A percentile compares a stretch with the other conserved stretches of the same genome.
These are phyloP conservation scores for Drosophila histrio DNA, from an alignment of 2,888 invertebrate genomes.

Conservation along the genomic window DNA sequence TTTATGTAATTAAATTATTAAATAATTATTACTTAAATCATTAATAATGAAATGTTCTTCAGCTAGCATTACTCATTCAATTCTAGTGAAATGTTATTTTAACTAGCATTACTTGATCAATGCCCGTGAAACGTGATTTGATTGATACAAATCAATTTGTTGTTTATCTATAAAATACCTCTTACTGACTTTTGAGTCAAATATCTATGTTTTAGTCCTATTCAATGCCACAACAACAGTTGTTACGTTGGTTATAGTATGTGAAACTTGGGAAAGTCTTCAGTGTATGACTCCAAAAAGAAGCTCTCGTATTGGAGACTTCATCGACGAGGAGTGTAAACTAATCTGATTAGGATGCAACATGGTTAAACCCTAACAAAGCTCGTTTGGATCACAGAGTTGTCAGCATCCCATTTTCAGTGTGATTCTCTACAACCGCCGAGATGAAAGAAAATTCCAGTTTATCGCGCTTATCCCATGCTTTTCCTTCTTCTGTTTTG, in stretches of 20 bases:
- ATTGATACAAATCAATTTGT: no score
- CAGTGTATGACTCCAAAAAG: neutral
- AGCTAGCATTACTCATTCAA: no score
- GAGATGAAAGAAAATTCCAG: slow-evolving; percentile 31
- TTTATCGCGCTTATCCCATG: slow-evolving; percentile 35
- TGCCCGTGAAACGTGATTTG: no score
- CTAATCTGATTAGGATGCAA: slow-evolving; percentile 47
- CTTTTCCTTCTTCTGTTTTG: slow-evolving; percentile 4
- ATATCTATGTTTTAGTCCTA: neutral
- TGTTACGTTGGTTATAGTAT: neutral
- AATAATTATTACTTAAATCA: no score
- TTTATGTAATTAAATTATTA: no score
- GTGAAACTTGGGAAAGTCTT: neutral
- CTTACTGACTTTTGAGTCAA: neutral
- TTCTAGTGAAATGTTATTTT: no score
- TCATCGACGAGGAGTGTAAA: neutral
- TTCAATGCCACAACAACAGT: neutral
- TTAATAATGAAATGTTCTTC: no score
- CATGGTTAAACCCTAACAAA: slow-evolving; percentile 41
- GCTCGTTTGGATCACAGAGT: slow-evolving; percentile 45
- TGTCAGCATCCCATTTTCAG: slow-evolving; percentile 34
- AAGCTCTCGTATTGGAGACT: neutral
- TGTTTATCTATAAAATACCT: no score
- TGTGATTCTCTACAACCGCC: slow-evolving; percentile 28
- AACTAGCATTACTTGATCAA: no score